Conservation (phyloP, 2,888 invertebrate species). For the Cataglyphis cursor region DNA sequence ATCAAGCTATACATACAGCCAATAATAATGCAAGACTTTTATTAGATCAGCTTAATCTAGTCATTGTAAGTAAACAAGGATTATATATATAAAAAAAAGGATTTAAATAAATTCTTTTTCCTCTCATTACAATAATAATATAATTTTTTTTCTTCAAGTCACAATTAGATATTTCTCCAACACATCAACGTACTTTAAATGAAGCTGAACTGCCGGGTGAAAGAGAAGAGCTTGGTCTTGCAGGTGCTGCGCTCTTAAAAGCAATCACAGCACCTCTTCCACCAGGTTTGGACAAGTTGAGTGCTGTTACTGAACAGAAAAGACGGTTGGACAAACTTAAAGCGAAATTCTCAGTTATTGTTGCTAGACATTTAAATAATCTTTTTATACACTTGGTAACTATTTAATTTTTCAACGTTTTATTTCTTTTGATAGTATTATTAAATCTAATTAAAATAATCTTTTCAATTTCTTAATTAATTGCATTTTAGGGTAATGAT, state of each 20-base stretch:
- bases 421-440: not conserved
- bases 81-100: constrained; percentile 14
- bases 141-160: constrained; percentile 86
- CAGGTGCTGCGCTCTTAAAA: constrained; percentile 91
- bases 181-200: constrained; percentile 90
- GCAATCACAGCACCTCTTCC: constrained; percentile 88
- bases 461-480: constrained; percentile 26
- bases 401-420: not conserved
- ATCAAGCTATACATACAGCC: constrained; percentile 94
- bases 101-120: not conserved
- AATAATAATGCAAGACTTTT: constrained; percentile 94
- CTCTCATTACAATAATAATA: not conserved
- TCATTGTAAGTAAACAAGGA: constrained; percentile 89
- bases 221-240: constrained; percentile 89
- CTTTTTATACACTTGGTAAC: constrained; percentile 95
- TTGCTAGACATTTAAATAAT: constrained; percentile 97
- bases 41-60: constrained; percentile 92
- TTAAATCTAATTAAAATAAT: not conserved
- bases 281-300: constrained; percentile 87
- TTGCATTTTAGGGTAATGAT: constrained; percentile 89
- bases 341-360: constrained; percentile 93
- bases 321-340: constrained; percentile 93
- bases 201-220: constrained; percentile 92
- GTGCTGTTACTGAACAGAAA: constrained; percentile 94
- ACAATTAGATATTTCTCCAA: constrained; percentile 91